Evolutionary conservation across 2,113 vertebrate species (phyloP).

Genomic region (Cinclus mexicanus): DNA sequence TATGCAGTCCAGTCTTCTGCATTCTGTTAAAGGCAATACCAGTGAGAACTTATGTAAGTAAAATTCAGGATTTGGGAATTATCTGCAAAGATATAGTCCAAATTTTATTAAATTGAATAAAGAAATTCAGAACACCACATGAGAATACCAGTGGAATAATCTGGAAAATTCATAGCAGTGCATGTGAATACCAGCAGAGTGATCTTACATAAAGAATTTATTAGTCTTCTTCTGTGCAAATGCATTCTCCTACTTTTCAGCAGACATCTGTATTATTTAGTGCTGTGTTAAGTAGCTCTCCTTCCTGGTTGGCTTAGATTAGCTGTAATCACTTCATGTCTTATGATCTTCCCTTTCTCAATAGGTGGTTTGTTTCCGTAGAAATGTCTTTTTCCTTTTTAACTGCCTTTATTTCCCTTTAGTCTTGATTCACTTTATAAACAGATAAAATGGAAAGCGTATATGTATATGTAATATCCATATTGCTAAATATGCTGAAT

Average conservation of each 20-base stretch:
- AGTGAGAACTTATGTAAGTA: neutral
- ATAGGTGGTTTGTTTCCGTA: neutral
- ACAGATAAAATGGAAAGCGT: neutral
- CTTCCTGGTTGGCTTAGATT: neutral
- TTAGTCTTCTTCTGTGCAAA: neutral
- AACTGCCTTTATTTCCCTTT: neutral
- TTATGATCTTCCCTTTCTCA: neutral
- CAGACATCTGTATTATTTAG: neutral
- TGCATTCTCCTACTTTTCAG: neutral
- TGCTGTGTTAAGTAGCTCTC: neutral
- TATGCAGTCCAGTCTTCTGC: neutral
- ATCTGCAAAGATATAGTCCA: neutral
- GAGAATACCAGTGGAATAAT: neutral
- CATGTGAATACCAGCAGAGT: neutral
- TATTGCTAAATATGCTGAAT: neutral
- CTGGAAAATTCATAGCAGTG: neutral
- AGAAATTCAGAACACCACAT: neutral
- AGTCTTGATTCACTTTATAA: neutral
- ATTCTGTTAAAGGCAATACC: neutral
- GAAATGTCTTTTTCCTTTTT: neutral
- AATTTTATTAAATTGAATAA: neutral
- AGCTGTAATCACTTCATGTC: neutral
- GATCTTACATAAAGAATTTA: neutral
- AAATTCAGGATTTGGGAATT: neutral
- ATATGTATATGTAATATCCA: neutral